phyloP scores from a whole-genome alignment of 2,888 invertebrate species.

The Lomographa bimaculata region DNA sequence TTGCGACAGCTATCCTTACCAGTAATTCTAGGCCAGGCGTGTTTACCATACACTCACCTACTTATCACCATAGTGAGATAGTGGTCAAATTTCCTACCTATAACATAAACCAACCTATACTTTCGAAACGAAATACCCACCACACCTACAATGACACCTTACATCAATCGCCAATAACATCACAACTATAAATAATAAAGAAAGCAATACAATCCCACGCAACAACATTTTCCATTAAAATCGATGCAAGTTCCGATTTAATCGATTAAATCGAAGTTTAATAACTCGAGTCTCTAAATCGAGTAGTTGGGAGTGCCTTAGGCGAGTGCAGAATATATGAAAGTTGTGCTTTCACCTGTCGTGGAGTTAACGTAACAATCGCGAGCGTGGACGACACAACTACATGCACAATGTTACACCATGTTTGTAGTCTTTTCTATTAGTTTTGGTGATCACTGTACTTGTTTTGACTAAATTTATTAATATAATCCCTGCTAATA shows the following conservation, averaged over 20 bases:
- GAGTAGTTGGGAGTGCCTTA: constrained; percentile 21
- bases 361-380: constrained; percentile 30
- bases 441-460: no score
- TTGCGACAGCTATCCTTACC: no score
- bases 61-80: no score
- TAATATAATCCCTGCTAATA: no score
- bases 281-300: constrained; percentile 24
- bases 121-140: no score
- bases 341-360: constrained; percentile 43
- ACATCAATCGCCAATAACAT: not conserved
- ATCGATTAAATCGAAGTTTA: constrained; percentile 18
- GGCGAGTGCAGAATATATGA: constrained; percentile 32
- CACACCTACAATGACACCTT: constrained; percentile 2
- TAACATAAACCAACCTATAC: no score
- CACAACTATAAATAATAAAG: constrained; percentile 2
- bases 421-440: no score
- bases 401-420: no score
- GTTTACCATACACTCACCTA: no score
- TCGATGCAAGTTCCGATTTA: constrained; percentile 4
- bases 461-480: no score
- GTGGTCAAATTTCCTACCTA: no score
- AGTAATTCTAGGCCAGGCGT: no score
- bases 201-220: constrained; percentile 18
- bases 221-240: constrained; percentile 17
- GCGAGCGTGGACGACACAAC: constrained; percentile 21